Evolutionary conservation across 2,888 invertebrate species (phyloP), one percentile per base, ranked within the genome.

Genomic region (Rhagophthalmus giganteus): DNA sequence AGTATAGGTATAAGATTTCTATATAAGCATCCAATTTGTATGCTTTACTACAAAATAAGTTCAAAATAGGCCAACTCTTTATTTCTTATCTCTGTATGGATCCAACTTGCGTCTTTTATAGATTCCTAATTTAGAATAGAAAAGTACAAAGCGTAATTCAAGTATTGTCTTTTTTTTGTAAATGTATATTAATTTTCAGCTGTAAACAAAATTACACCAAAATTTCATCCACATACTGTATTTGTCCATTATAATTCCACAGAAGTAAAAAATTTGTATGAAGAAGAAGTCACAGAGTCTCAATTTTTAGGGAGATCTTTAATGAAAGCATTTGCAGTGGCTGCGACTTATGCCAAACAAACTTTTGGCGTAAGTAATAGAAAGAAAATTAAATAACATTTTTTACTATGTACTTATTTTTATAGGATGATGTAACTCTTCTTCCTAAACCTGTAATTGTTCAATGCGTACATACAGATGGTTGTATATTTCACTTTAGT

Each of bases 401-500:
- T n/a, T n/a, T n/a, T n/a, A n/a, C n/a, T n/a, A n/a, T n/a, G n/a
- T n/a, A n/a, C n/a, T n/a, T n/a, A n/a, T n/a, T n/a, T n/a, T 57
- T 65, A 47, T 35, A 86, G 85, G 77, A 79, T 34, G 72, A 83
- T 61, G 79, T 84, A 2, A 79, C 79, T 68, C 77, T 81, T 48
- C 75, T 93, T 25, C 85, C 88, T 1, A 81, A 86, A 64, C 94
- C 95, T 2, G 78, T 94, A 39, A 84, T 85, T 28, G 76, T 94
- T 1, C 94, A 95, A 70, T 86, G 87, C 67, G 79, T 95, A 57
- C 90, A 91, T 61, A 86, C 89, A 2, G 86, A 93, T 69, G 88
- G 91, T 1, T 78, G 82, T 59, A 75, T 78, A 27, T 90, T 88
- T 68, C 86, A 92, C 68, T 93, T 94, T 69, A 86, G 88, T 2